Percentiles rank a stretch among this genome's conserved stretches.
Conservation (phyloP, 2,797 vertebrate genomes). For the Atherinosoma microstoma region DNA sequence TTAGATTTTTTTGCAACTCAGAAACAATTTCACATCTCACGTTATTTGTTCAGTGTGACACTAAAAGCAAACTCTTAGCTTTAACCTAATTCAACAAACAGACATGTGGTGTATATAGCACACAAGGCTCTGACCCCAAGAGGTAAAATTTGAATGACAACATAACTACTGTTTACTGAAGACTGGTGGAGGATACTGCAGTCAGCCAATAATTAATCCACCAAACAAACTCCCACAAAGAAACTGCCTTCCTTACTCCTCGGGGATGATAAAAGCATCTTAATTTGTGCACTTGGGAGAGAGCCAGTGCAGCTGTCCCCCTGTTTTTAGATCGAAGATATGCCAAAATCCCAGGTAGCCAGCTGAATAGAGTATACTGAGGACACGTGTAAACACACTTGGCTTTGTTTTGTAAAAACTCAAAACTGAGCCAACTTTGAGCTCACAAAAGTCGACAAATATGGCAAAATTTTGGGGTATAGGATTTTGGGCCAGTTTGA, state of each 20-base stretch:
- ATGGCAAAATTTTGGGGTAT: background rate
- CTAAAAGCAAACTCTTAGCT: background rate
- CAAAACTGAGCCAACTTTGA: background rate
- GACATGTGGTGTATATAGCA: no score
- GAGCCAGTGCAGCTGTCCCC: background rate
- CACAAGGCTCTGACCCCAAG: background rate
- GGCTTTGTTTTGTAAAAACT: background rate
- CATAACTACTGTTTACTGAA: background rate
- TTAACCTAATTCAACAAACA: no score
- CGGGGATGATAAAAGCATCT: background rate
- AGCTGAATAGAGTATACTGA: no score
- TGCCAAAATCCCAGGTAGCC: no score
- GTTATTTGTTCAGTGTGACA: background rate
- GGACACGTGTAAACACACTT: background rate
- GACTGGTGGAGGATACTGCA: background rate
- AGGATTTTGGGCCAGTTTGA: background rate
- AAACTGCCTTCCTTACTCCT: background rate
- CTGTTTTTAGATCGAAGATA: background rate
- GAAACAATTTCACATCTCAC: background rate
- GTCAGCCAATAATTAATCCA: background rate
- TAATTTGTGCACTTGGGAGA: background rate
- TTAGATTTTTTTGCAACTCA: background rate
- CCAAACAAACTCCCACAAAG: background rate
- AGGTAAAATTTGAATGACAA: background rate
- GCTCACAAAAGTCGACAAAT: background rate